These are phyloP conservation scores for Sycobia sp. DNA, from an alignment of 1,140 invertebrate species.

Conservation along the genomic window DNA sequence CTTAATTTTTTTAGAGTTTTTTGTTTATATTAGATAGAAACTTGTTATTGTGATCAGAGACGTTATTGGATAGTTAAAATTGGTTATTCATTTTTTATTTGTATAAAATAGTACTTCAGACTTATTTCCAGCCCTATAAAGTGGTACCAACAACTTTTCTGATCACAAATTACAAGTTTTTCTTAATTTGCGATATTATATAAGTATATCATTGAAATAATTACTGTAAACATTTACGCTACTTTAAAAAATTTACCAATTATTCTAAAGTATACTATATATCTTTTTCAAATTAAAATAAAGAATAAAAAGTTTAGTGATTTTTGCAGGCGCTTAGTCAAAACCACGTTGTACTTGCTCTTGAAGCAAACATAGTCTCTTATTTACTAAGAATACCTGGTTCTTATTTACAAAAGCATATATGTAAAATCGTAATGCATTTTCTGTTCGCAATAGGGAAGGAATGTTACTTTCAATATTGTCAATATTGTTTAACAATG, in stretches of 20 bases:
- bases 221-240: constrained; percentile 27
- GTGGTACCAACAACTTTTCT: constrained; percentile 3
- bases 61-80: constrained; percentile 17
- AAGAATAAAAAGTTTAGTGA: constrained; percentile 27
- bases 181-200: constrained; percentile 13
- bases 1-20: constrained; percentile 1
- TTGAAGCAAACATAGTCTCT: constrained; percentile 30
- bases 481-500: constrained; percentile 28
- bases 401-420: constrained; percentile 28
- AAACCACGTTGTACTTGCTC: constrained; percentile 33
- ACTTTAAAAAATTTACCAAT: constrained; percentile 25
- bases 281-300: constrained; percentile 24
- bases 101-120: constrained; percentile 10
- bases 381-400: constrained; percentile 30
- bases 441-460: constrained; percentile 12
- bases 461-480: constrained; percentile 25
- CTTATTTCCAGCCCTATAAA: constrained; percentile 11
- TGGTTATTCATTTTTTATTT: neutral
- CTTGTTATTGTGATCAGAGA: constrained; percentile 27
- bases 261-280: constrained; percentile 24
- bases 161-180: constrained; percentile 29
- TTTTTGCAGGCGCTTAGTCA: constrained; percentile 29
- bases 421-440: constrained; percentile 25
- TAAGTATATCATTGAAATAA: constrained; percentile 31
- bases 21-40: constrained; percentile 17